Percentiles rank a stretch among this genome's conserved stretches.
These are phyloP conservation scores for Steromphala cineraria DNA, from an alignment of 2,888 invertebrate genomes.

Conservation along the genomic window DNA sequence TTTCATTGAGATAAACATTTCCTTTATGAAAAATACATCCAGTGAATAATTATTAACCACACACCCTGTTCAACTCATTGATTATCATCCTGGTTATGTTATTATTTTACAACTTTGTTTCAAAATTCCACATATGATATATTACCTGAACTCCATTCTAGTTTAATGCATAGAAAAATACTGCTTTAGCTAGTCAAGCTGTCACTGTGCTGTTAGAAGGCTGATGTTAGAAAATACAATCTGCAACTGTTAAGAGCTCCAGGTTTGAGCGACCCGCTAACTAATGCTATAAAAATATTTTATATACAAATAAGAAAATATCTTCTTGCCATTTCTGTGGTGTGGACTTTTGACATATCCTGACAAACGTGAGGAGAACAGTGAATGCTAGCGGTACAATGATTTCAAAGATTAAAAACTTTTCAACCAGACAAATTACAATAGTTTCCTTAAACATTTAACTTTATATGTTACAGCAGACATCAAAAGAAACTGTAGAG, in stretches of 20 bases:
- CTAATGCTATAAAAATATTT: conserved; percentile 17
- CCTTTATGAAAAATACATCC: too few species aligned
- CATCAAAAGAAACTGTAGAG: too few species aligned
- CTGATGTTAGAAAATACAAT: background rate
- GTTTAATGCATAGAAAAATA: conserved; percentile 16
- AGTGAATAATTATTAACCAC: too few species aligned
- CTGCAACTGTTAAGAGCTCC: conserved; percentile 1
- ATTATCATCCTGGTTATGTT: too few species aligned
- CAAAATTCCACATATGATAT: too few species aligned
- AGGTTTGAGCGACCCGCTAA: conserved; percentile 1
- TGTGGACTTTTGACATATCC: background rate
- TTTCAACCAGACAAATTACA: too few species aligned
- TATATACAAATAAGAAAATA: conserved; percentile 18
- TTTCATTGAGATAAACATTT: too few species aligned
- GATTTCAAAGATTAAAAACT: too few species aligned
- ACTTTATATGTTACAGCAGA: too few species aligned
- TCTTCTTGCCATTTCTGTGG: background rate
- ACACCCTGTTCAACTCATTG: too few species aligned
- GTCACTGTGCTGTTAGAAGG: conserved; percentile 4
- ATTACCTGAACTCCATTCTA: background rate
- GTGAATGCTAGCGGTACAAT: background rate
- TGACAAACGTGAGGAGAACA: background rate
- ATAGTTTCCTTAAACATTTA: too few species aligned
- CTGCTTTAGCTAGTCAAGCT: conserved; percentile 15
- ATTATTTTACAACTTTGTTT: too few species aligned